These are phyloP conservation scores for Drosophila colorata DNA, from an alignment of 2,888 invertebrate genomes.

Conservation along the genomic window DNA sequence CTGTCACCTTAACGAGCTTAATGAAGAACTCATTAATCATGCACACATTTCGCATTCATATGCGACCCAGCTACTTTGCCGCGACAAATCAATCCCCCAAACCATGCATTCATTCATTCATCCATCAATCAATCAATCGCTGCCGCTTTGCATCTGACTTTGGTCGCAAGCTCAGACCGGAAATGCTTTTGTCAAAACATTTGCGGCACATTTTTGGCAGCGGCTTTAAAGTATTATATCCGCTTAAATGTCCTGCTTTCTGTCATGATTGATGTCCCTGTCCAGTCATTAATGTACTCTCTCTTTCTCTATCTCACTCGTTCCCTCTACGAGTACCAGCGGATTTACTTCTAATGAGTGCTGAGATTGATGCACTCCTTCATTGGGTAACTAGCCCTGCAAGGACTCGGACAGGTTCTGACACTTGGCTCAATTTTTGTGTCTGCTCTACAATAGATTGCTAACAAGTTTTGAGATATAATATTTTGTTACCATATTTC, in stretches of 20 bases:
- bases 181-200: conserved; percentile 74
- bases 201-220: conserved; percentile 34
- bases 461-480: too few relatives aligned
- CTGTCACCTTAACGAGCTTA: conserved; percentile 80
- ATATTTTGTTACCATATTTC: too few relatives aligned
- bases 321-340: background rate
- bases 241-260: conserved; percentile 31
- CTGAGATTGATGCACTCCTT: conserved; percentile 24
- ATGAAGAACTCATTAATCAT: conserved; percentile 80
- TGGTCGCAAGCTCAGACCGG: conserved; percentile 35
- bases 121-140: conserved; percentile 72
- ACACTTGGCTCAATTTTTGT: background rate
- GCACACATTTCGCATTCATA: conserved; percentile 74
- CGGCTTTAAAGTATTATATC: conserved; percentile 64
- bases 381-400: background rate
- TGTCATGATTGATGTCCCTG: conserved; percentile 65
- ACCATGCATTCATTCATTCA: conserved; percentile 14
- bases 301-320: background rate
- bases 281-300: conserved; percentile 33
- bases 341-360: conserved; percentile 60
- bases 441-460: background rate
- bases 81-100: conserved; percentile 66
- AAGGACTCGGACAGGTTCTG: background rate
- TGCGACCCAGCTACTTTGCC: conserved; percentile 61
- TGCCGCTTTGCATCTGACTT: conserved; percentile 67